These are phyloP conservation scores for Dolichoris vasculosae DNA, from an alignment of 1,140 invertebrate species.

Conservation along the genomic window DNA sequence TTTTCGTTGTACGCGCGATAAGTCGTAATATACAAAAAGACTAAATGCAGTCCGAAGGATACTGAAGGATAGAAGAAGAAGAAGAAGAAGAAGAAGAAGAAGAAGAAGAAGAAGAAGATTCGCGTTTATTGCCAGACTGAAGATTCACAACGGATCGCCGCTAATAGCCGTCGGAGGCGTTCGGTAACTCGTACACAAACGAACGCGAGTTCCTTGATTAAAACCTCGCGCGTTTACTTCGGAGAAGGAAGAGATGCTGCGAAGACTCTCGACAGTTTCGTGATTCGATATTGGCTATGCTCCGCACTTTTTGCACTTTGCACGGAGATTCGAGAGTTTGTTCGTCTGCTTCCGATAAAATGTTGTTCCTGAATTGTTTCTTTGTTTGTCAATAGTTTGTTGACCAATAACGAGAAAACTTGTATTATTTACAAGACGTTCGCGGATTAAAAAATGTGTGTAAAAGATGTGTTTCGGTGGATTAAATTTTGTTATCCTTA, in stretches of 20 bases:
- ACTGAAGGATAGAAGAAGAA: too few relatives aligned
- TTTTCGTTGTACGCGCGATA: too few relatives aligned
- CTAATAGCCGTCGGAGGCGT: background rate
- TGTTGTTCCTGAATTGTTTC: background rate
- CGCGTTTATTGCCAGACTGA: background rate
- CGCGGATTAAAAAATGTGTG: too few relatives aligned
- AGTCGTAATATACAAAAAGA: too few relatives aligned
- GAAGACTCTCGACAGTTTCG: background rate
- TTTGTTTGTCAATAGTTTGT: too few relatives aligned
- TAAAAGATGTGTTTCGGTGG: too few relatives aligned
- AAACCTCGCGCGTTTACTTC: background rate
- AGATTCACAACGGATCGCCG: background rate
- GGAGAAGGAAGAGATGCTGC: background rate
- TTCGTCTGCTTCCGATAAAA: background rate
- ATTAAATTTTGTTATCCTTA: too few relatives aligned
- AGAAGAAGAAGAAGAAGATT: too few relatives aligned
- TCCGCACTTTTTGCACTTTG: conserved; percentile 3
- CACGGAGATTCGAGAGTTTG: background rate
- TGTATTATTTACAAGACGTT: too few relatives aligned
- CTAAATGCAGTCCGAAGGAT: background rate
- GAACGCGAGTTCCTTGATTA: background rate
- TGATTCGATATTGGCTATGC: background rate
- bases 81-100: too few relatives aligned
- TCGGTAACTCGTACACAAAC: background rate
- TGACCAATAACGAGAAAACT: too few relatives aligned